Evolutionary conservation across 2,888 invertebrate species (phyloP), one percentile per base, ranked within the genome.

Genomic region (Athalia rosae): DNA sequence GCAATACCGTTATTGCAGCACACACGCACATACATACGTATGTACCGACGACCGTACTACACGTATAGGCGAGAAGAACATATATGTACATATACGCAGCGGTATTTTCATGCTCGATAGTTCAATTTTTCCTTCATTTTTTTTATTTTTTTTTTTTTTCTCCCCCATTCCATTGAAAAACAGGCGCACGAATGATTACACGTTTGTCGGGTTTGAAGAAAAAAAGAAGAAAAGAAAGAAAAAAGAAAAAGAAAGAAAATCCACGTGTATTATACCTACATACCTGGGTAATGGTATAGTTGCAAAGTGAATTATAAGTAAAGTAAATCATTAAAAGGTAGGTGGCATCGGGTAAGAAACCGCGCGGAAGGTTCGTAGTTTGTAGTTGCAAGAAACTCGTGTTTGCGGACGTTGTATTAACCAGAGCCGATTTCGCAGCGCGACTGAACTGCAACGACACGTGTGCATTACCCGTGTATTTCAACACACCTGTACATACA

Each of bases 1-100:
- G 47, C 13, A 48, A 84, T 82, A 83, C 84, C 83, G 84, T 84
- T 85, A 85, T 82, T 82, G 83, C 82, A 82, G 13, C 7, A 61
- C n/a, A n/a, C n/a, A n/a, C n/a, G n/a, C n/a, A n/a, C n/a, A n/a
- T n/a, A n/a, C n/a, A n/a, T n/a, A n/a, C 13, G 13, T 13, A 61
- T 28, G 28, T 15, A n/a, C n/a, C n/a, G n/a, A n/a, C n/a, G n/a
- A n/a, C n/a, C n/a, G n/a, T n/a, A 61, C 43, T n/a, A n/a, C n/a
- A n/a, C n/a, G n/a, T n/a, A n/a, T n/a, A n/a, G n/a, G n/a, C n/a
- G n/a, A 43, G 7, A 50, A 8, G 43, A 28, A 13, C 15, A 74
- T n/a, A n/a, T n/a, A n/a, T n/a, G n/a, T n/a, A n/a, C n/a, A n/a
- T n/a, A n/a, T 47, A 74, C 61, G 59, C 48, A 48, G 61, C 61